Evolutionary conservation across 1,140 invertebrate genomes (phyloP).

Genomic region (Neodiprion pinetum): DNA sequence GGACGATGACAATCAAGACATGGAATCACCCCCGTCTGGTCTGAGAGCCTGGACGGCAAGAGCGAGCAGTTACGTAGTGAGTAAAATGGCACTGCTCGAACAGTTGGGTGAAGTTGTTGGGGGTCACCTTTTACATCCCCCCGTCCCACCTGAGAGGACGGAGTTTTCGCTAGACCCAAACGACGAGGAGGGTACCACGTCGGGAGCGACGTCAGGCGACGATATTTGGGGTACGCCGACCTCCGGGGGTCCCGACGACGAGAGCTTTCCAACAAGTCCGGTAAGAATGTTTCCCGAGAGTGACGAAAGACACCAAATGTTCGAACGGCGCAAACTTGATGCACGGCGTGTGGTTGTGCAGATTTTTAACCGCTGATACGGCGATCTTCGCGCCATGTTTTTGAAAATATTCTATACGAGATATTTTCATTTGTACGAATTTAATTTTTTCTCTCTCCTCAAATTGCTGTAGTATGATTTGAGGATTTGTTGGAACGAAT

Average conservation of each 20-base stretch:
- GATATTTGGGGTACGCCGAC: conserved; percentile 88
- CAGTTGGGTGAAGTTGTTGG: conserved; percentile 64
- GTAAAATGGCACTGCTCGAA: conserved; percentile 79
- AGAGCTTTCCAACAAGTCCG: conserved; percentile 68
- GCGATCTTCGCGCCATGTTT: no score
- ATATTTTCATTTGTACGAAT: no score
- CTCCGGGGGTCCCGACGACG: conserved; percentile 80
- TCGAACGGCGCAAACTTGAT: no score
- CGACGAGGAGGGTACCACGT: conserved; percentile 73
- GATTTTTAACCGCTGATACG: no score
- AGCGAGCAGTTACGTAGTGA: conserved; percentile 79
- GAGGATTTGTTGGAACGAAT: background rate
- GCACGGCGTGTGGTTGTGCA: no score
- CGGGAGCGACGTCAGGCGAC: conserved; percentile 80
- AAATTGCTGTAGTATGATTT: background rate
- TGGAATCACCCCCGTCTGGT: conserved; percentile 57
- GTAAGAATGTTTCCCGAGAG: conserved; percentile 37
- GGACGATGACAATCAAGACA: conserved; percentile 44
- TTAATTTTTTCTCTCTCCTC: no score
- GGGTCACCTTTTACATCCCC: conserved; percentile 53
- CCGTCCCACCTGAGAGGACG: conserved; percentile 53
- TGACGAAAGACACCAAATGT: no score
- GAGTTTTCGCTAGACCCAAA: conserved; percentile 57
- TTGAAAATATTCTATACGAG: no score
- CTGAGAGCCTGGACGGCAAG: conserved; percentile 76